Base-by-base conservation (phyloP, 2,888 invertebrate species). In the Trichacis sp. region DNA sequence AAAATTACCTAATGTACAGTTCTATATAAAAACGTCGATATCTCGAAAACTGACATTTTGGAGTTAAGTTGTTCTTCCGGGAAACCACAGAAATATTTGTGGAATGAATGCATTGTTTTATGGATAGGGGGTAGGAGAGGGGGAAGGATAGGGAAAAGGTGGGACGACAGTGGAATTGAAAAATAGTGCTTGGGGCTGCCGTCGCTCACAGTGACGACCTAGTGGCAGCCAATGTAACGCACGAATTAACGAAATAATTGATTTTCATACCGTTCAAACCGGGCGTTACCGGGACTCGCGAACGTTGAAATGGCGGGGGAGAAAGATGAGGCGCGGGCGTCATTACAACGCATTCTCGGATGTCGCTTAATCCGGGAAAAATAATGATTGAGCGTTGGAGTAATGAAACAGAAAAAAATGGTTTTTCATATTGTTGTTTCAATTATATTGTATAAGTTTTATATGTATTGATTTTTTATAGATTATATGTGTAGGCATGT, bases 151-250 rank as follows among this genome's bases (percentile, higher is more conserved):
- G 49, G 64, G 58, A 58, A 69, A 69, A 55, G 66, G 56, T 58
- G 70, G 75, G 73, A 75, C 73, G 77, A 78, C 78, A 78, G 72
- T 76, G 75, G 75, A 80, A 81, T 81, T 80, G 80, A 80, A 81
- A 81, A 80, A 81, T 81, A 78, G 73, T 73, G 80, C 81, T 80
- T 75, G 76, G 71, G 78, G 81, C 78, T 73, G 70, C 77, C 73
- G 79, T 80, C 80, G 76, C 77, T 79, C 79, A 77, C 76, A 78
- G 77, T 78, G 80, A 80, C 77, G 76, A 75, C 71, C 73, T 72
- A 76, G 72, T 78, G 80, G 78, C 80, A 80, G 77, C 75, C 78
- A 76, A 79, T 79, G 80, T 79, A 80, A 80, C 78, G 80, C 80
- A 78, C 78, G 79, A 78, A 70, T 74, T 72, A 74, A 71, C 69